Conservation (phyloP, 2,797 vertebrate species). For the Sardinella longiceps region DNA sequence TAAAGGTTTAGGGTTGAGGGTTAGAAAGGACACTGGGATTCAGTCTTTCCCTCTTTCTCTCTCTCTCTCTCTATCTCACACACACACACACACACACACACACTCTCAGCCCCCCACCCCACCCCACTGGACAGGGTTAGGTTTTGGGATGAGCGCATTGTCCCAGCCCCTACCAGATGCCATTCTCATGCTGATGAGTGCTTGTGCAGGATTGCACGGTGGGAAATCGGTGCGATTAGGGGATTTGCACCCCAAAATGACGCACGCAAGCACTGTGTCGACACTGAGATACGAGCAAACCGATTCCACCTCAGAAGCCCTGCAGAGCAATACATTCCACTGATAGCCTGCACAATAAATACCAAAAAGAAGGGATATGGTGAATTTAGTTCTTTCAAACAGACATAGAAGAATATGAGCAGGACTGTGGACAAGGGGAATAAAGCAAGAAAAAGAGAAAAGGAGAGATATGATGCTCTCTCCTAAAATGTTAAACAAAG, state of each 20-base stretch:
- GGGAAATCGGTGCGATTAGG: constrained; percentile 4
- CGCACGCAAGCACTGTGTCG: background rate
- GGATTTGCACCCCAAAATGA: constrained; percentile 12
- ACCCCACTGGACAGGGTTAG: background rate
- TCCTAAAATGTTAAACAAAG: background rate
- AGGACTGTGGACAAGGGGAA: background rate
- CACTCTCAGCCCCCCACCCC: background rate
- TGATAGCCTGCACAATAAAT: background rate
- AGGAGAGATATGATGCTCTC: background rate
- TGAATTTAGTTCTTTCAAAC: background rate
- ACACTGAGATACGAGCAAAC: background rate
- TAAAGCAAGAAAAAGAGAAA: background rate
- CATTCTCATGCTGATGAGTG: constrained; percentile 13
- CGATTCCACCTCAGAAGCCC: background rate
- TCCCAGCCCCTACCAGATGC: background rate
- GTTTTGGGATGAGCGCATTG: background rate
- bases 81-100: background rate
- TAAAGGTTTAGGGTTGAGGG: too few species aligned
- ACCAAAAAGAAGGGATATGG: background rate
- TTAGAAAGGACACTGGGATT: too few species aligned
- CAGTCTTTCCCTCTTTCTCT: background rate
- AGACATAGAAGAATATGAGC: background rate
- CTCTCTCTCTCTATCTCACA: background rate
- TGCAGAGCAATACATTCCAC: background rate
- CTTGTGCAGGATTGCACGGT: background rate